phyloP scores from a whole-genome alignment of 2,113 vertebrate species.

The Sterrhoptilus dennistouni region DNA sequence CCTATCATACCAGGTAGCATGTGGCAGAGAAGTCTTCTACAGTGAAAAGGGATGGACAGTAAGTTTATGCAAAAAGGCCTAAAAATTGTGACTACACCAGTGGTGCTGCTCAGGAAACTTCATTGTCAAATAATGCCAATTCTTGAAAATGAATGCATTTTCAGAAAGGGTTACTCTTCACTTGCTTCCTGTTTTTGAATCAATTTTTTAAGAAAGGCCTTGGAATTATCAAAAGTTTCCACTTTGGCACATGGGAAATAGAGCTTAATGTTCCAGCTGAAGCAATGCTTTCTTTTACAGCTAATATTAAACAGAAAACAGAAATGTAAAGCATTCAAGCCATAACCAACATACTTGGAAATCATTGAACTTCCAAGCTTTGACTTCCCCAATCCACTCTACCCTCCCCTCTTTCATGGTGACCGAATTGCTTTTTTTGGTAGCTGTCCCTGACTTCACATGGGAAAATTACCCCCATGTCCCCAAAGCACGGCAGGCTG shows the following conservation, averaged over 20 bases:
- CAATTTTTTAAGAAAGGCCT: background rate
- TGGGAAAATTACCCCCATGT: background rate
- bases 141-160: background rate
- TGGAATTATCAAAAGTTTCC: slow-evolving; percentile 33
- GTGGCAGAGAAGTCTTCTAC: background rate
- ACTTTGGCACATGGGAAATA: background rate
- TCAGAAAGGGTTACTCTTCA: background rate
- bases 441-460: background rate
- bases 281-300: background rate
- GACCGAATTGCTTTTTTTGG: background rate
- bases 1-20: background rate
- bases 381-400: background rate
- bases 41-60: background rate
- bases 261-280: slow-evolving; percentile 7
- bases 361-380: background rate
- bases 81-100: background rate
- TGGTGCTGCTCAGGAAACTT: background rate
- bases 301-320: slow-evolving; percentile 20
- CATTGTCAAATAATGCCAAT: background rate
- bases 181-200: background rate
- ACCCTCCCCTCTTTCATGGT: background rate
- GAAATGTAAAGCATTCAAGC: slow-evolving; percentile 35
- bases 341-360: background rate
- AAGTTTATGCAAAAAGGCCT: background rate
- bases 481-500: fast-evolving